phyloP scores from a whole-genome alignment of 2,888 invertebrate genomes.

The Nomada ferruginata region DNA sequence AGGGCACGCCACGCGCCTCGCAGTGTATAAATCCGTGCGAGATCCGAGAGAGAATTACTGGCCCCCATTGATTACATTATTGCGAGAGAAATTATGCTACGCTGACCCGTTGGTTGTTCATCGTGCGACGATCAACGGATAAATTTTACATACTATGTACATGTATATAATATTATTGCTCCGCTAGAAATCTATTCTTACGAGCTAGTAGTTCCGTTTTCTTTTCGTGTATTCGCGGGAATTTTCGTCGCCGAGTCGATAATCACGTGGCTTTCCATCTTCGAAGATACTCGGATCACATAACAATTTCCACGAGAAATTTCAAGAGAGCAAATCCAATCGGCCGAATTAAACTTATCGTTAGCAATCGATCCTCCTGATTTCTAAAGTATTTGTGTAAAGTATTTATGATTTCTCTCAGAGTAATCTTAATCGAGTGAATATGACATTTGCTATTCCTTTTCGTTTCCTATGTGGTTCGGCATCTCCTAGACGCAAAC shows the following conservation, averaged over 20 bases:
- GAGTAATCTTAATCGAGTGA: conserved; percentile 1
- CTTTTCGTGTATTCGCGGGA: conserved; percentile 41
- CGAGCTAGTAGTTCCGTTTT: conserved; percentile 67
- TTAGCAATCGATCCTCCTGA: neutral
- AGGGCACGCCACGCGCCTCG: conserved; percentile 74
- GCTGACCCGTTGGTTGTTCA: conserved; percentile 41
- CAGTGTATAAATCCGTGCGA: conserved; percentile 82
- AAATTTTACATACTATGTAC: conserved; percentile 67
- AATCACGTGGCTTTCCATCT: conserved; percentile 24
- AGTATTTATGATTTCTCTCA: neutral
- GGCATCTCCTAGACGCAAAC: conserved; percentile 25
- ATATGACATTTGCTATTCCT: conserved; percentile 25
- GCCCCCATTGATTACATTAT: conserved; percentile 79
- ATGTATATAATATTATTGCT: conserved; percentile 63
- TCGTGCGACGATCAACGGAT: conserved; percentile 47
- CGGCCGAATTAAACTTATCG: neutral
- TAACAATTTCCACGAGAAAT: neutral
- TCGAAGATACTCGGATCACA: conserved; percentile 35
- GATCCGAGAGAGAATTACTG: conserved; percentile 84
- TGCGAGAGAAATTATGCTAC: conserved; percentile 62
- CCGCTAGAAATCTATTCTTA: conserved; percentile 60
- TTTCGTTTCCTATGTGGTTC: conserved; percentile 19
- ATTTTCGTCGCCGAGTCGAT: conserved; percentile 37
- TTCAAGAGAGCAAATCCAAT: neutral
- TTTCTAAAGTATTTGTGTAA: neutral